Percentiles rank a stretch among this genome's conserved stretches.
Conservation (phyloP, 2,113 vertebrate species). For the Hyaena hyaena region DNA sequence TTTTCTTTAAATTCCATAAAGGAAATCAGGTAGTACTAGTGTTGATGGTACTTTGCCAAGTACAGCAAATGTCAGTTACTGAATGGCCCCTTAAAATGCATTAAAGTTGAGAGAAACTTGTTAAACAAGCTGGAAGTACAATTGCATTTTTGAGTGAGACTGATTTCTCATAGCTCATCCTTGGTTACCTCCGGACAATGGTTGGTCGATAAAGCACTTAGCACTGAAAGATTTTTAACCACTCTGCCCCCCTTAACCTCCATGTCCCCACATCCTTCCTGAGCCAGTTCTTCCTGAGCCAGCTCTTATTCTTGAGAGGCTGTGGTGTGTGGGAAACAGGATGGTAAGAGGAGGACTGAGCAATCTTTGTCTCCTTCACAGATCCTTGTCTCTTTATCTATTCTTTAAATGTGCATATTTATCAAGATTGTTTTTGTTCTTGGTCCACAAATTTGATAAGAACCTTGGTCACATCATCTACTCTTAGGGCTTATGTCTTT, state of each 20-base stretch:
- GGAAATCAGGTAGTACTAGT: neutral
- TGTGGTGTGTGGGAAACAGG: conserved; percentile 41
- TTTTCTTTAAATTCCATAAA: conserved; percentile 39
- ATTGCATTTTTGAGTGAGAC: conserved; percentile 28
- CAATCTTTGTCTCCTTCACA: conserved; percentile 44
- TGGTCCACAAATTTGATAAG: neutral
- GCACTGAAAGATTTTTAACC: conserved; percentile 46
- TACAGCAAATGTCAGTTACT: neutral
- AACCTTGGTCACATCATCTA: neutral
- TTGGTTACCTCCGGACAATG: conserved; percentile 53
- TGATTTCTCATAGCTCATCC: conserved; percentile 50
- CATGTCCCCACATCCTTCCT: conserved; percentile 50
- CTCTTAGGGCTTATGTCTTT: neutral
- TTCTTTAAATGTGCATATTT: neutral
- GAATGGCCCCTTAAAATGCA: conserved; percentile 45
- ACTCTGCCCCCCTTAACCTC: neutral
- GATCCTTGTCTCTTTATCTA: conserved; percentile 38
- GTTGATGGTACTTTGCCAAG: conserved; percentile 32
- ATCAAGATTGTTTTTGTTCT: neutral
- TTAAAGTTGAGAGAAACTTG: conserved; percentile 61
- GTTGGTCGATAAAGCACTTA: conserved; percentile 73
- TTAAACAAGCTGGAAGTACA: conserved; percentile 53
- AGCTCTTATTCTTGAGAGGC: conserved; percentile 46
- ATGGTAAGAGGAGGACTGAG: neutral
- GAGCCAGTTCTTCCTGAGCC: conserved; percentile 49